Evolutionary conservation across 2,113 vertebrate genomes (phyloP).

Genomic region (Steatornis caripensis): DNA sequence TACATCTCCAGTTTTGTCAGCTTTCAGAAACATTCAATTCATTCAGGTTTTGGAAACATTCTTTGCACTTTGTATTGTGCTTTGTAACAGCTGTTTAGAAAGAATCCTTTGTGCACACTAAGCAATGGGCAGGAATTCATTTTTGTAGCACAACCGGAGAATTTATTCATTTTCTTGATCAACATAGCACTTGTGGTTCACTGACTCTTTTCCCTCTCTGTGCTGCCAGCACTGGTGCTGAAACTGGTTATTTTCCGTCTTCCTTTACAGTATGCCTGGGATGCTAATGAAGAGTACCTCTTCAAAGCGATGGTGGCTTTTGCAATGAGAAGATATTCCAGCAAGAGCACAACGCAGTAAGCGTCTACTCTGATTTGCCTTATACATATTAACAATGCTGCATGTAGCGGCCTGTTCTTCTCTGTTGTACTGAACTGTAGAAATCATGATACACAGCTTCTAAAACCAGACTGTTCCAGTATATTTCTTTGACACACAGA

Average conservation of each 20-base stretch:
- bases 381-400: not conserved
- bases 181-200: not conserved
- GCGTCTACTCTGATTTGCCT: slow-evolving; percentile 24
- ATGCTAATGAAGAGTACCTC: slow-evolving; percentile 85
- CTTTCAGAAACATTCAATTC: not conserved
- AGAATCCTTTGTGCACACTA: not conserved
- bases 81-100: not conserved
- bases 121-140: not conserved
- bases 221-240: not conserved
- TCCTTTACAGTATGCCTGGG: slow-evolving; percentile 87
- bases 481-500: not conserved
- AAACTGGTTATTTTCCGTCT: slow-evolving; percentile 17
- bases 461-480: not conserved
- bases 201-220: not conserved
- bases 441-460: not conserved
- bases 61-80: not conserved
- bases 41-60: not conserved
- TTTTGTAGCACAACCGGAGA: not conserved
- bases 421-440: not conserved
- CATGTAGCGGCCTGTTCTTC: not conserved
- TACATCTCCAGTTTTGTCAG: not conserved
- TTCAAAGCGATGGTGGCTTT: slow-evolving; percentile 90
- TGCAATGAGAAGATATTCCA: slow-evolving; percentile 80
- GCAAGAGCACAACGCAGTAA: slow-evolving; percentile 78
- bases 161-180: not conserved